Percentiles rank a stretch among this genome's conserved stretches.
Conservation (phyloP, 2,888 invertebrate species). For the Pedicia rivosa region DNA sequence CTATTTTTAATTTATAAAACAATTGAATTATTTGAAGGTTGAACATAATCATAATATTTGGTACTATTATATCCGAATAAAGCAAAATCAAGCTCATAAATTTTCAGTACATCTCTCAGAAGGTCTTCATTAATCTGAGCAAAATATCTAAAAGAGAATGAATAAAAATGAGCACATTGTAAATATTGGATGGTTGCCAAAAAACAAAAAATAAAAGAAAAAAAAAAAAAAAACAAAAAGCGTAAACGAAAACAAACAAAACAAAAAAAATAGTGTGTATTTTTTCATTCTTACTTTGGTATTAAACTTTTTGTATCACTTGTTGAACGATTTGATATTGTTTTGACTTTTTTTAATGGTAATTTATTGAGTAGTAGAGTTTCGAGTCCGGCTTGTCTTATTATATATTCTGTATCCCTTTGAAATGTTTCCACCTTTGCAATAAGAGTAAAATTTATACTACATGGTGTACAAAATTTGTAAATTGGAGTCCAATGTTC, state of each 20-base stretch:
- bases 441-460: slow-evolving; percentile 44
- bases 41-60: slow-evolving; percentile 36
- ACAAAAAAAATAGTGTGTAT: neutral
- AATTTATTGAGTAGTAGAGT: slow-evolving; percentile 34
- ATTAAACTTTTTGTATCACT: slow-evolving; percentile 33
- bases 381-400: slow-evolving; percentile 40
- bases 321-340: slow-evolving; percentile 31
- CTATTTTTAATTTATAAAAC: neutral
- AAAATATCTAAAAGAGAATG: slow-evolving; percentile 31
- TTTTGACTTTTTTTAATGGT: slow-evolving; percentile 33
- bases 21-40: slow-evolving; percentile 25
- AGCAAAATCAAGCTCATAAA: slow-evolving; percentile 50
- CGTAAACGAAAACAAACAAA: neutral
- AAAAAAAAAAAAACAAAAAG: neutral
- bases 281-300: slow-evolving; percentile 32
- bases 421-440: slow-evolving; percentile 46
- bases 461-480: slow-evolving; percentile 47
- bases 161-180: too few species aligned
- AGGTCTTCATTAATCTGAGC: slow-evolving; percentile 38
- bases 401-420: slow-evolving; percentile 41
- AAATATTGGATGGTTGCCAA: too few species aligned
- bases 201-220: neutral
- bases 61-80: slow-evolving; percentile 47
- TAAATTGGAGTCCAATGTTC: slow-evolving; percentile 51
- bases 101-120: slow-evolving; percentile 39